phyloP scores from a whole-genome alignment of 1,140 invertebrate species.

The Cecropterus lyciades region DNA sequence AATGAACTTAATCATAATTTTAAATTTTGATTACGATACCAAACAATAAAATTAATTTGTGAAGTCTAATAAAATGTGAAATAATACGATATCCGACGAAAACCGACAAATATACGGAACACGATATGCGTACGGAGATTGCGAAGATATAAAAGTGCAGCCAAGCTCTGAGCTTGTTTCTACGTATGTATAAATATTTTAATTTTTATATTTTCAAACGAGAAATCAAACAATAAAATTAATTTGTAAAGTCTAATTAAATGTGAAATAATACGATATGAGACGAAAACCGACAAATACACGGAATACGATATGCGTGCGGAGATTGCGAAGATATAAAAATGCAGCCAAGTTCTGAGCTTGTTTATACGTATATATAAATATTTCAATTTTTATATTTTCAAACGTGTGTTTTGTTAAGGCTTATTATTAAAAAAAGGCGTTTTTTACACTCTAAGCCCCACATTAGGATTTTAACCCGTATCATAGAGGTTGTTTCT shows the following conservation, averaged over 20 bases:
- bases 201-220: too few species aligned
- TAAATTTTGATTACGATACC: neutral
- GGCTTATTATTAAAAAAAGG: too few species aligned
- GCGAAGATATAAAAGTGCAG: conserved; percentile 56
- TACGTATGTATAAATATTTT: too few species aligned
- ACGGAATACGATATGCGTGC: conserved; percentile 43
- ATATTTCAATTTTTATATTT: too few species aligned
- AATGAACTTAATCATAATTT: too few species aligned
- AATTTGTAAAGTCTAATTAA: conserved; percentile 31
- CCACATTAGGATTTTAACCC: too few species aligned
- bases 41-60: conserved; percentile 28
- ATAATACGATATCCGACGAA: conserved; percentile 43
- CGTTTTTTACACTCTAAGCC: too few species aligned
- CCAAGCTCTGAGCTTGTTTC: conserved; percentile 2
- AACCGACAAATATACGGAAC: conserved; percentile 43
- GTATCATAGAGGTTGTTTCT: too few species aligned
- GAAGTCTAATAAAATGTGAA: conserved; percentile 32
- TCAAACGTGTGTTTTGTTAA: too few species aligned
- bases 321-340: conserved; percentile 50
- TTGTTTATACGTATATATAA: neutral
- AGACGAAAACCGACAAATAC: conserved; percentile 43
- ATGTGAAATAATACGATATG: conserved; percentile 40
- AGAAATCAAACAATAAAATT: conserved; percentile 28
- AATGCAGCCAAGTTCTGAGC: conserved; percentile 42
- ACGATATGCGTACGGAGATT: conserved; percentile 42